A percentile compares a stretch with the other conserved stretches of the same genome.
These are phyloP conservation scores for Liopterus haemorrhoidalis DNA, from an alignment of 2,888 invertebrate genomes.

Conservation along the genomic window DNA sequence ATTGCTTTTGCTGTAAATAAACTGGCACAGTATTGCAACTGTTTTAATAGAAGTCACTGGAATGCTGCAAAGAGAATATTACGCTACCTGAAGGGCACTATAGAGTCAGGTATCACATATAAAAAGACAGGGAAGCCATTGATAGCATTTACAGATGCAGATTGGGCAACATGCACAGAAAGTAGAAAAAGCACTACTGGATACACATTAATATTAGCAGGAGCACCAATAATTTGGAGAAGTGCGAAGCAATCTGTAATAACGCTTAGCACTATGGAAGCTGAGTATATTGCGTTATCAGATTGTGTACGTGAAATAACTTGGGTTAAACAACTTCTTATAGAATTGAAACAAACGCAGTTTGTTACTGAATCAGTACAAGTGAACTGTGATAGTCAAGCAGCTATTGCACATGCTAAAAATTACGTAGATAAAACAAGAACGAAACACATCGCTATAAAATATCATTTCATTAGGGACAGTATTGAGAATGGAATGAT, in stretches of 20 bases:
- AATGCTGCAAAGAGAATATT: constrained; percentile 12
- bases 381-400: constrained; percentile 6
- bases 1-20: constrained; percentile 5
- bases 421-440: constrained; percentile 10
- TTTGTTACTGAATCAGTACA: not conserved
- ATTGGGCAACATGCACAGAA: constrained; percentile 21
- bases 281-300: constrained; percentile 19
- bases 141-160: constrained; percentile 20
- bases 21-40: constrained; percentile 10
- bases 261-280: constrained; percentile 25
- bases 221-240: constrained; percentile 20
- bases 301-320: constrained; percentile 15
- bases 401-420: constrained; percentile 10
- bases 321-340: constrained; percentile 20
- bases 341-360: not conserved
- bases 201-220: constrained; percentile 19
- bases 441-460: constrained; percentile 5
- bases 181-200: constrained; percentile 23
- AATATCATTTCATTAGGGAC: constrained; percentile 10
- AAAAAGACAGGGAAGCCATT: constrained; percentile 12
- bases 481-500: constrained; percentile 10
- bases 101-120: constrained; percentile 14
- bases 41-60: constrained; percentile 7
- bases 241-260: constrained; percentile 21
- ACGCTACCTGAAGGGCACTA: constrained; percentile 11